Conservation (phyloP, 2,888 invertebrate genomes). For the Spodoptera picta region DNA sequence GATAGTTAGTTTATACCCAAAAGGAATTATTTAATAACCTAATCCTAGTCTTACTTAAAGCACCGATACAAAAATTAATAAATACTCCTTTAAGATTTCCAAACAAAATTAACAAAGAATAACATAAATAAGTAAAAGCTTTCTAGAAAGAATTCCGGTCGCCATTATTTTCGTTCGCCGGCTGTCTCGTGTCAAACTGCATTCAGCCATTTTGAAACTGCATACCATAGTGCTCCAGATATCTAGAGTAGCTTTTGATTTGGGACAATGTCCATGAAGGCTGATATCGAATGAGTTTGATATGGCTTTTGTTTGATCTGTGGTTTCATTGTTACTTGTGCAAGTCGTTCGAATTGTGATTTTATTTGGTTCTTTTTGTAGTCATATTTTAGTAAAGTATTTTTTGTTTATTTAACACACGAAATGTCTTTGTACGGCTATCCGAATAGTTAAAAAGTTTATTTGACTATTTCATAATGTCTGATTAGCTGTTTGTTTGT, state of each 20-base stretch:
- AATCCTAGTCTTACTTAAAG: no score
- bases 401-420: no score
- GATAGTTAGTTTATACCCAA: no score
- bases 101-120: background rate
- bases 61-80: no score
- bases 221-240: constrained; percentile 29
- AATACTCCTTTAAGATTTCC: background rate
- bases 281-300: constrained; percentile 3
- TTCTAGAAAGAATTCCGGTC: constrained; percentile 27
- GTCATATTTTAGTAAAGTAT: no score
- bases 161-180: constrained; percentile 31
- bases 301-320: constrained; percentile 16
- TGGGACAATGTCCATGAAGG: constrained; percentile 5
- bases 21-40: no score
- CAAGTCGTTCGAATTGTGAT: no score
- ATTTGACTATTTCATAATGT: no score
- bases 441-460: no score
- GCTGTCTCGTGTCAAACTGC: constrained; percentile 37
- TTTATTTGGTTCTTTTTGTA: no score
- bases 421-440: no score
- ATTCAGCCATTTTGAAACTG: constrained; percentile 32
- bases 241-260: constrained; percentile 28
- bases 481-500: no score
- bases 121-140: constrained; percentile 1
- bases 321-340: constrained; percentile 6